Base-by-base conservation (phyloP, 2,113 vertebrate species). In the Plecturocebus donacophilus region DNA sequence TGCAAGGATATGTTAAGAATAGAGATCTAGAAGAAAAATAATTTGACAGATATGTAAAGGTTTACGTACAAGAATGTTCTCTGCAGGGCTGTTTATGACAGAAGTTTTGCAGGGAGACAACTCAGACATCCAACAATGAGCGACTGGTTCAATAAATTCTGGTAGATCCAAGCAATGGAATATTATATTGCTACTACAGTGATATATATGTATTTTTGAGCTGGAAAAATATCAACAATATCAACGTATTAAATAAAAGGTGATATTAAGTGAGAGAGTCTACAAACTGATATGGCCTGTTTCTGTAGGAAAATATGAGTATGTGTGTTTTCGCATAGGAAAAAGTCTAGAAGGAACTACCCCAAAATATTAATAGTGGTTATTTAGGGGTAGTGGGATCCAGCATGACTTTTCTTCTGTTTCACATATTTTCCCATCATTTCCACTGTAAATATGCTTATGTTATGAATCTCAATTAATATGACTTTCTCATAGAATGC, bases 111-210 rank as follows among this genome's bases (percentile, higher is more conserved):
- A 94, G 66, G 61, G 5, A 54, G 70, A 92, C 76, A 45, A 25
- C 49, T n/a, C 70, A 84, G 77, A 85, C 58, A 6, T 56, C 38
- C 38, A 91, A 42, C 79, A 82, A 21, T 83, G 79, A 93, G 79
- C 94, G 58, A 79, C 56, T 76, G 75, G 13, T 76, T 97, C 80
- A 82, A 68, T 81, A 75, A 66, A 66, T 88, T 93, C 86, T 96
- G 42, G 30, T 73, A 88, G 64, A 88, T 45, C 19, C 45, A 90
- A 84, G 35, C 49, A 66, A 38, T 85, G 85, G 30, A 81, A 77
- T 92, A 68, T 87, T 91, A 95, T 7, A 58, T 42, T 77, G n/a
- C 6, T 30, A 76, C 76, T 90, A 58, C 82, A 93, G 49, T 81
- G 19, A 75, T 61, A 82, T 40, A 8, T 17, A 4, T 91, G 13